A percentile compares a stretch with the other conserved stretches of the same genome.
phyloP scores from a whole-genome alignment of 2,888 invertebrate species.

The Prosopocoilus inquinatus region DNA sequence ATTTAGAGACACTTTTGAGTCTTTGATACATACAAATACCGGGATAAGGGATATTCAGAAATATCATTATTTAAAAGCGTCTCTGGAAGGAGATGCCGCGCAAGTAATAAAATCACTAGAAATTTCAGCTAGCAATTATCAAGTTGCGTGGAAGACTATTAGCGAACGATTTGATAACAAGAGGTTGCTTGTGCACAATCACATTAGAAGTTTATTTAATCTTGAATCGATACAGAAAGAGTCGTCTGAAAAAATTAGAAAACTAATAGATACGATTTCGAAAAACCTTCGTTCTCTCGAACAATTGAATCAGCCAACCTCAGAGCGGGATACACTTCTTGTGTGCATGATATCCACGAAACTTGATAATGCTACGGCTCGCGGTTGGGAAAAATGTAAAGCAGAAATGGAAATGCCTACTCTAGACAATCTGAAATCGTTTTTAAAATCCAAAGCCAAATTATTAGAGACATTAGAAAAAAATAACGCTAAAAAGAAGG shows the following conservation, averaged over 20 bases:
- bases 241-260: background rate
- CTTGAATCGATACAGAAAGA: conserved; percentile 8
- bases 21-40: conserved; percentile 15
- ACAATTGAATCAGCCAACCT: conserved; percentile 2
- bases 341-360: conserved; percentile 11
- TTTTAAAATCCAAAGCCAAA: conserved; percentile 11
- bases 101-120: conserved; percentile 17
- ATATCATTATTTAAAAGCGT: too few relatives aligned
- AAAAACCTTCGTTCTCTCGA: conserved; percentile 12
- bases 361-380: conserved; percentile 5
- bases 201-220: conserved; percentile 22
- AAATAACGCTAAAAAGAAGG: background rate
- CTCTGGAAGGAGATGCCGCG: conserved; percentile 4
- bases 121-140: conserved; percentile 21
- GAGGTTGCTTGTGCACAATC: conserved; percentile 20
- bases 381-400: conserved; percentile 11
- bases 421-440: background rate
- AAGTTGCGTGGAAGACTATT: conserved; percentile 24
- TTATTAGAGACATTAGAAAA: conserved; percentile 10
- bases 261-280: conserved; percentile 5
- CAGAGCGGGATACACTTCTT: conserved; percentile 14
- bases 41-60: conserved; percentile 8
- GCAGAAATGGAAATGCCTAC: conserved; percentile 5
- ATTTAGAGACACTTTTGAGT: conserved; percentile 18
- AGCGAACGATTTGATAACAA: conserved; percentile 22